Evolutionary conservation across 64 coral and sea anemone species (phyloP), one percentile per base, ranked within the genome.

Genomic region (Porites australiensis): DNA sequence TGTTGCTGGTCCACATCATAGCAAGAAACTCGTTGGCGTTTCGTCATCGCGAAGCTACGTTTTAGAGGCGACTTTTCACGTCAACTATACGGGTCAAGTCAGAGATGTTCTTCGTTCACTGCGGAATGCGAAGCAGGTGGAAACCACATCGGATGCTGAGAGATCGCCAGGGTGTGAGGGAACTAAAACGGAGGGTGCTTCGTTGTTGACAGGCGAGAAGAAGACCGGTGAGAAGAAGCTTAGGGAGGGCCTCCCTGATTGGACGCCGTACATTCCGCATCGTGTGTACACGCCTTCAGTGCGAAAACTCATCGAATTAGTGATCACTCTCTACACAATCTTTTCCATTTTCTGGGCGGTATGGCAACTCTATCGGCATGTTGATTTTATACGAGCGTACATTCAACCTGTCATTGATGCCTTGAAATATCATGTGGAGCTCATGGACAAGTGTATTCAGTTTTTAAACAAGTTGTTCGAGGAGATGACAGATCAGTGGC

Each of bases 291-390:
- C 98, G 43, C 94, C 91, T 44, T 60, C n/a, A 83, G 75, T 90
- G n/a, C 87, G 98, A 13, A 77, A 74, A 74, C 8, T 83, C 53
- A 94, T 99, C 58, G 94, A 99, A 79, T 88, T 88, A 72, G 51
- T 86, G 9, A 86, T 99, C 82, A 81, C 88, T 13, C 57, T 94
- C 45, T 99, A 99, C 79, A 88, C 94, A 11, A 54, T 96, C n/a
- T 89, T 99, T 44, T 99, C 98, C 44, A 90, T 99, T 18, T 72
- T 96, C 18, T 99, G 98, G 98, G 98, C 98, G 4, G 57, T 99
- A 61, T 99, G 98, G 98, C 98, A 99, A 68, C 84, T 99, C 10
- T 96, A 99, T 51, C 95, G 98, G 4, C 91, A 99, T 77, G 98
- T 99, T 53, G 94, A 99, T 67, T 99, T 96, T 53, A 94, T 99